Evolutionary conservation across 2,113 vertebrate genomes (phyloP), one percentile per base, ranked within the genome.

Genomic region (Rhynchopsitta pachyrhyncha): DNA sequence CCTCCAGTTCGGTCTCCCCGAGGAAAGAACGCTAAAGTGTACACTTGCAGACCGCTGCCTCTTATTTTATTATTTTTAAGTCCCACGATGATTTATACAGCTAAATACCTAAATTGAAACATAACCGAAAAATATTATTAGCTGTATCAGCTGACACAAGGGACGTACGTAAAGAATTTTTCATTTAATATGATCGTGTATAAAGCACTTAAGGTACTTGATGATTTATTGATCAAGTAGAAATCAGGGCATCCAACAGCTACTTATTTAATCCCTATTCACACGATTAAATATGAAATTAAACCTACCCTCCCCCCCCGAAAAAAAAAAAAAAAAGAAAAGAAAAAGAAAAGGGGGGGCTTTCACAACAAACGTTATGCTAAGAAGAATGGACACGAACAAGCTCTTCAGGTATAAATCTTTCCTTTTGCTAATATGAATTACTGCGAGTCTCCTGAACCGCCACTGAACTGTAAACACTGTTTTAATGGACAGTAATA

Each of bases 201-300:
- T 98, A 98, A 98, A 97, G 96, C 97, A 98, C 98, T 98, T 98
- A 98, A 97, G 92, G 97, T 91, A 97, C 97, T 98, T 98, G 97
- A 98, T 97, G 98, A 98, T 97, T 98, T 98, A 98, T 98, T 98
- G 98, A 98, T 98, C 97, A 98, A 98, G 98, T 96, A 98, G 98
- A 98, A 98, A 98, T 97, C 97, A 97, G 97, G 86, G 81, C 96
- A 94, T 97, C 97, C 95, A 98, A 95, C 97, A 97, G 96, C 97
- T 98, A 96, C 97, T 98, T 98, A 95, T 97, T 97, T 97, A 98
- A 98, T 97, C 94, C 96, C 95, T 92, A 94, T 88, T 96, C 97
- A 93, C 91, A 90, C 47, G 29, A 97, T 98, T 97, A 98, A 97
- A 98, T 97, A 97, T 64, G 46, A 97, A 95, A 97, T 86, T 67